These are phyloP conservation scores for Cylas formicarius DNA, from an alignment of 1,140 invertebrate genomes.

Conservation along the genomic window DNA sequence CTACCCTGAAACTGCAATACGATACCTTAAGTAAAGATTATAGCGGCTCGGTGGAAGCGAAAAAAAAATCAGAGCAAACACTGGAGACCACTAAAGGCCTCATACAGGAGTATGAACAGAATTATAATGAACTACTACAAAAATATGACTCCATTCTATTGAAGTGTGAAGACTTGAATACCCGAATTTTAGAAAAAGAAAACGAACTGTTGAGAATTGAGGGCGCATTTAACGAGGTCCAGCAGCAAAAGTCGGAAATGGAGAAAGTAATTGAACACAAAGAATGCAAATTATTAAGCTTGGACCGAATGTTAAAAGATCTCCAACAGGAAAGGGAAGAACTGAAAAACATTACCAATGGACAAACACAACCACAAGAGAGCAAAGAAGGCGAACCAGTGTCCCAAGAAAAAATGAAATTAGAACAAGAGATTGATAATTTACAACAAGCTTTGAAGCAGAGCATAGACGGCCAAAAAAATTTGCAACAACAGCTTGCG, in stretches of 20 bases:
- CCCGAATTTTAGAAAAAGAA: slow-evolving; percentile 12
- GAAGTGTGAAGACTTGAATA: slow-evolving; percentile 18
- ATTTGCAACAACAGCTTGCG: slow-evolving; percentile 41
- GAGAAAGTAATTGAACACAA: slow-evolving; percentile 3
- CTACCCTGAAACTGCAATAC: slow-evolving; percentile 32
- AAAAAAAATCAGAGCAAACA: slow-evolving; percentile 23
- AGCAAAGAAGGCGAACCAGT: too few species aligned
- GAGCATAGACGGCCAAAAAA: not conserved
- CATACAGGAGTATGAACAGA: slow-evolving; percentile 21
- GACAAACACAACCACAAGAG: too few species aligned
- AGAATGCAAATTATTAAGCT: too few species aligned
- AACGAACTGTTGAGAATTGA: slow-evolving; percentile 6
- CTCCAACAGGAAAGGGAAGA: too few species aligned
- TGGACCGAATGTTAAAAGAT: too few species aligned
- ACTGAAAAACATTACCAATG: too few species aligned
- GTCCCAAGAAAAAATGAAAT: slow-evolving; percentile 1
- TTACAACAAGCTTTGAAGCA: not conserved
- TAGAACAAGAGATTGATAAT: slow-evolving; percentile 6
- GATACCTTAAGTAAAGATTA: slow-evolving; percentile 34
- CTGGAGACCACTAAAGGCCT: slow-evolving; percentile 15
- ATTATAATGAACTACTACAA: slow-evolving; percentile 21
- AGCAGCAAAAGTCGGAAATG: slow-evolving; percentile 4
- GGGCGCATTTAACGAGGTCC: not conserved
- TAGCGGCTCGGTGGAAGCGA: slow-evolving; percentile 17
- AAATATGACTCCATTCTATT: slow-evolving; percentile 18